Evolutionary conservation across 92 coral and sea anemone genomes (phyloP), one percentile per base, ranked within the genome.

Genomic region (Pocillopora meandrina): DNA sequence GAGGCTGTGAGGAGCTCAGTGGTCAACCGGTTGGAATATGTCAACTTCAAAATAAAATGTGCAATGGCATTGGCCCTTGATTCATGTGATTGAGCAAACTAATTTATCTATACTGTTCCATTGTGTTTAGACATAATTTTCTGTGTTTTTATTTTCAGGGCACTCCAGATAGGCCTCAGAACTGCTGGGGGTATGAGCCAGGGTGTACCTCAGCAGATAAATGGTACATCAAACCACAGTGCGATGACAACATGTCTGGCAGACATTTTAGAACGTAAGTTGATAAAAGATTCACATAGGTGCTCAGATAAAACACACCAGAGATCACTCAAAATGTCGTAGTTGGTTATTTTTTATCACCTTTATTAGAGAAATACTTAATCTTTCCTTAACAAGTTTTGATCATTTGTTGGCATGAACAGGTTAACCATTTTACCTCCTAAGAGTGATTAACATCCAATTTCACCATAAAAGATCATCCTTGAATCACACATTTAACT

Each of bases 141-240:
- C 31, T 2, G 19, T 66, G 57, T 18, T 70, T 1, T 56, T 77
- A 34, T 31, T 62, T 65, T 15, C 71, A 90, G 92, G 77, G 69
- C 56, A 23, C 20, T 34, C 20, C 55, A 47, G 19, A 61, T 59
- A 62, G 52, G 18, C 31, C 77, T 63, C 62, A 74, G 17, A 77
- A 82, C 1, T 96, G 99, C 73, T 96, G 99, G 99, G 99, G 99
- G 5, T 96, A 96, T 81, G 99, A 96, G 60, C 64, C 75, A 68
- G 91, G 93, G 4, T 96, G 99, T 78, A 76, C 80, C 47, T 71
- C 79, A 31, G 79, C 93, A 26, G 93, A 77, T 35, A 85, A 86
- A 69, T 92, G 98, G 99, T 96, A 74, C 80, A 61, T 66, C 52
- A 93, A 90, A 60, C 99, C 98, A 56, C 89, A 80, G 55, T 96